phyloP scores from a whole-genome alignment of 2,113 vertebrate genomes.

The Rhinogobius similis region DNA sequence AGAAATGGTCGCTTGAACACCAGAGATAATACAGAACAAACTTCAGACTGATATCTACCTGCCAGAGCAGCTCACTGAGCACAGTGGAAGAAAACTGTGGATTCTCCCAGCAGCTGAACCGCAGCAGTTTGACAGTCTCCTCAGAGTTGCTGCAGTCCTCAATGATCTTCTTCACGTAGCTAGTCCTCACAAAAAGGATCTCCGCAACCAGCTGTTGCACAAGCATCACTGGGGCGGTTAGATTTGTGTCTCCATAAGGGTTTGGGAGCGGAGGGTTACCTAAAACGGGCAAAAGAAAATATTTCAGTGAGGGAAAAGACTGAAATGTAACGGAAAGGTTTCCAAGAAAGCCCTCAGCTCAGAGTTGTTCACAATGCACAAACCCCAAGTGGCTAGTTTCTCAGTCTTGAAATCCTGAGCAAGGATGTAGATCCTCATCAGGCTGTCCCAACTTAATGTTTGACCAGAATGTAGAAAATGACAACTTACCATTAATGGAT shows the following conservation, averaged over 20 bases:
- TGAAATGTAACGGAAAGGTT: background rate
- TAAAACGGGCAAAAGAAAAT: conserved; percentile 54
- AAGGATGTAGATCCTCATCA: conserved; percentile 76
- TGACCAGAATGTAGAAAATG: background rate
- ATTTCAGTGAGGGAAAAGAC: background rate
- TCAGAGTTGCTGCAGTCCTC: conserved; percentile 99
- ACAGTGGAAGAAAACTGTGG: conserved; percentile 99
- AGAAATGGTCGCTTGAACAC: background rate
- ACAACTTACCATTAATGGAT: conserved; percentile 91
- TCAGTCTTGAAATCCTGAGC: conserved; percentile 76
- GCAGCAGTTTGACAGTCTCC: conserved; percentile 96
- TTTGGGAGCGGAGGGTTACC: conserved; percentile 96
- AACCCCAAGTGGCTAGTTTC: conserved; percentile 62
- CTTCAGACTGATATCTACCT: conserved; percentile 78
- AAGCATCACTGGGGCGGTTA: conserved; percentile 95
- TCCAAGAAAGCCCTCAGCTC: conserved; percentile 69
- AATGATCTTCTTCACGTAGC: conserved; percentile 99
- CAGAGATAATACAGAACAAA: background rate
- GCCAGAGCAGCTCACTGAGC: conserved; percentile 98
- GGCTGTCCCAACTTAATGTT: conserved; percentile 32
- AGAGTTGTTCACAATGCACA: conserved; percentile 54
- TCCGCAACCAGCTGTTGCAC: conserved; percentile 97
- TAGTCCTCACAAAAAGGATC: conserved; percentile 97
- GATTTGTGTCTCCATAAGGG: conserved; percentile 95
- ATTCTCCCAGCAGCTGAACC: conserved; percentile 99